phyloP scores from a whole-genome alignment of 2,797 vertebrate genomes.

The Morus bassanus region DNA sequence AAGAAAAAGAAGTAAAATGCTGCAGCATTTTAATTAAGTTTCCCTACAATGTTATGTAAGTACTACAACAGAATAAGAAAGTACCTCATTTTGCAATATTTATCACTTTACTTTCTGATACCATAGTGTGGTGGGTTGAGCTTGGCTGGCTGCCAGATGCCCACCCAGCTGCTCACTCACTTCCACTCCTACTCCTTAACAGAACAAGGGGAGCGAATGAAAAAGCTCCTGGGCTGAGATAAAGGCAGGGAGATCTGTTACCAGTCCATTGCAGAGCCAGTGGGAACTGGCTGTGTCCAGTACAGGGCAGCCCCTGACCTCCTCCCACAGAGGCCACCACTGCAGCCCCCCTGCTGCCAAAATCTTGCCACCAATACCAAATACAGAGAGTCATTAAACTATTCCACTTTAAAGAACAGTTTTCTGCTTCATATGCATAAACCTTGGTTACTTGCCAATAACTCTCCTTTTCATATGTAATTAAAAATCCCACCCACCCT shows the following conservation, averaged over 20 bases:
- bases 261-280: not conserved
- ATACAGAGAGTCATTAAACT: not conserved
- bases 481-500: not conserved
- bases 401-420: not conserved
- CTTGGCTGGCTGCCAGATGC: not conserved
- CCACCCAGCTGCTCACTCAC: not conserved
- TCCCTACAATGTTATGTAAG: not conserved
- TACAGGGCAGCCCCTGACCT: not conserved
- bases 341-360: not conserved
- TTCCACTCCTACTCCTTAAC: not conserved
- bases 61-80: not conserved
- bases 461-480: not conserved
- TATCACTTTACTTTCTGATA: not conserved
- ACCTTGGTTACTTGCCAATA: not conserved
- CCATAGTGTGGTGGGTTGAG: not conserved
- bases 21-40: not conserved
- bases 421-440: not conserved
- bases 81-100: not conserved
- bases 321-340: not conserved
- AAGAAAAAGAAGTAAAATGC: not conserved
- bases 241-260: not conserved
- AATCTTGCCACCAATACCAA: not conserved
- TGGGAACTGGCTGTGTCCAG: not conserved
- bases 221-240: not conserved
- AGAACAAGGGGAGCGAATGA: not conserved